A percentile compares a stretch with the other conserved stretches of the same genome.
Conservation (phyloP, 2,888 invertebrate genomes). For the Coenonympha glycerion region DNA sequence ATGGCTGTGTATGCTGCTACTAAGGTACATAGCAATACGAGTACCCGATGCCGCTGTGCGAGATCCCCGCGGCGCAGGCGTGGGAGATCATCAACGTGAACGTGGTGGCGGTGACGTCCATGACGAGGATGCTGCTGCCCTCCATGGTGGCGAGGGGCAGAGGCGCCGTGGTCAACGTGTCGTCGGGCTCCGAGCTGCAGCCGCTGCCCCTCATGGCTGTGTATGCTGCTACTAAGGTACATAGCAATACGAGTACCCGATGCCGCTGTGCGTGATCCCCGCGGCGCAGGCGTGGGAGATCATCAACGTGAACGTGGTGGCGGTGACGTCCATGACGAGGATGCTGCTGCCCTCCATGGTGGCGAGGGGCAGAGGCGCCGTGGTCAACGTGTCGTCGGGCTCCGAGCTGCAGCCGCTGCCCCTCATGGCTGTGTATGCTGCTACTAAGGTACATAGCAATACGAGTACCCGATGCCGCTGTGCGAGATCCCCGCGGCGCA, state of each 20-base stretch:
- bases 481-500: too few relatives aligned
- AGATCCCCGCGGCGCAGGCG: conserved; percentile 81
- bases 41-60: conserved; percentile 83
- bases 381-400: too few relatives aligned
- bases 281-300: too few relatives aligned
- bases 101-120: conserved; percentile 88
- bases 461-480: too few relatives aligned
- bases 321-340: too few relatives aligned
- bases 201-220: conserved; percentile 92
- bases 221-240: conserved; percentile 91
- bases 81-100: conserved; percentile 92
- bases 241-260: too few relatives aligned
- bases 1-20: conserved; percentile 94
- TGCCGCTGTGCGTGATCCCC: too few relatives aligned
- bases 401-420: too few relatives aligned
- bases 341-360: too few relatives aligned
- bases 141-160: conserved; percentile 84
- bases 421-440: too few relatives aligned
- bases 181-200: conserved; percentile 90
- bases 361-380: too few relatives aligned
- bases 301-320: too few relatives aligned
- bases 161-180: conserved; percentile 92
- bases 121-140: conserved; percentile 85
- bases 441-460: conserved; percentile 81
- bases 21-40: conserved; percentile 74